Base-by-base conservation (phyloP, 2,113 vertebrate genomes). In the Sylvia atricapilla region DNA sequence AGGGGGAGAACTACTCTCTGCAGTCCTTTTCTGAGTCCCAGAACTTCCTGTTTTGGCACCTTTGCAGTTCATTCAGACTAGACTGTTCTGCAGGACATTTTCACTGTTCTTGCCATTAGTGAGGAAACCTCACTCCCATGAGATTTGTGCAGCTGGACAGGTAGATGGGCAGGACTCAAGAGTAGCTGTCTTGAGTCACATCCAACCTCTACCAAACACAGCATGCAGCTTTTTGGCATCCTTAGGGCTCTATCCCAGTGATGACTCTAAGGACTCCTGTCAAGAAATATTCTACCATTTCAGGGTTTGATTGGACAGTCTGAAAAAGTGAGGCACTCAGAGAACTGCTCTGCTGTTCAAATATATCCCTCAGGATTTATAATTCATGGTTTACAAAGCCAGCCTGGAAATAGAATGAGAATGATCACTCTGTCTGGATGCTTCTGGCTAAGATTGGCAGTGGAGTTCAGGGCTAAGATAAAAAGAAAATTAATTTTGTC, bases 361-460 rank as follows among this genome's bases (percentile, higher is more conserved):
- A 77, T 74, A 58, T 5, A 19, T 70, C 90, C 63, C 83, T 84
- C 30, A 16, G 79, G 85, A 63, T 86, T 89, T 94, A 62, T 87
- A 95, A 95, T 69, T 73, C 60, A 55, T 58, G 21, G 6, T 83
- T 91, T 91, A 83, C 88, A 91, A 88, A 90, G 56, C 81, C 70
- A 83, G 67, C 25, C 63, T 90, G 58, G 75, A 93, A 91, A 74
- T 6, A 35, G 37, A 82, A 62, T 55, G 62, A 70, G 59, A 93
- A 88, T 50, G 53, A 93, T 69, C 30, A 17, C 63, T 70, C 22
- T 73, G 78, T 52, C 59, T 93, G 67, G 46, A 73, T 80, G 43
- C 30, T 80, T 93, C 67, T 94, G 74, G 53, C 43, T 90, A 46
- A 83, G 67, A 63, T 1, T 88, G 60, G 58, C 55, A 94, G 49